phyloP scores from a whole-genome alignment of 2,113 vertebrate genomes.

The Gallinago undulata region DNA sequence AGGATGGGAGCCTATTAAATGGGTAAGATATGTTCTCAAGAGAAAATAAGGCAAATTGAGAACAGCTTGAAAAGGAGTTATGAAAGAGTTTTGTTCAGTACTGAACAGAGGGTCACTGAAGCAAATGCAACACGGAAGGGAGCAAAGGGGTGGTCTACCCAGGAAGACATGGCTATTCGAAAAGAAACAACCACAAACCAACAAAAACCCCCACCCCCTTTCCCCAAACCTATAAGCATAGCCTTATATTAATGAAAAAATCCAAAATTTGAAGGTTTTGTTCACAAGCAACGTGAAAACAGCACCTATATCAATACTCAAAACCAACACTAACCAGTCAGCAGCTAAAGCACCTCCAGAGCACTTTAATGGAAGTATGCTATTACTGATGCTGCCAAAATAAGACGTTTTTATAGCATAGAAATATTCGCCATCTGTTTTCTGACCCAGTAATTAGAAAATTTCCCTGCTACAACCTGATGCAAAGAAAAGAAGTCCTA shows the following conservation, averaged over 20 bases:
- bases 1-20: not conserved
- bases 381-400: not conserved
- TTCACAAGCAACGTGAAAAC: not conserved
- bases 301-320: not conserved
- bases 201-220: accelerated
- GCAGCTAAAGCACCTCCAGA: not conserved
- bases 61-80: not conserved
- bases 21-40: not conserved
- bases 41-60: not conserved
- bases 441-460: not conserved
- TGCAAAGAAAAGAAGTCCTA: not conserved
- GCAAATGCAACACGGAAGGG: not conserved
- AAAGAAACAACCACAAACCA: not conserved
- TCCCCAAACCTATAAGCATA: not conserved
- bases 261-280: not conserved
- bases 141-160: not conserved
- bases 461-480: not conserved
- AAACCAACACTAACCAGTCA: not conserved
- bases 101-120: not conserved
- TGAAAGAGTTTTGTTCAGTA: not conserved
- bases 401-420: not conserved
- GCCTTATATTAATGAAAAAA: not conserved
- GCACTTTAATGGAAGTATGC: not conserved
- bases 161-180: not conserved
- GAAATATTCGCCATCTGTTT: not conserved